Conservation (phyloP, 2,888 invertebrate species). For the Harpalus rubripes region DNA sequence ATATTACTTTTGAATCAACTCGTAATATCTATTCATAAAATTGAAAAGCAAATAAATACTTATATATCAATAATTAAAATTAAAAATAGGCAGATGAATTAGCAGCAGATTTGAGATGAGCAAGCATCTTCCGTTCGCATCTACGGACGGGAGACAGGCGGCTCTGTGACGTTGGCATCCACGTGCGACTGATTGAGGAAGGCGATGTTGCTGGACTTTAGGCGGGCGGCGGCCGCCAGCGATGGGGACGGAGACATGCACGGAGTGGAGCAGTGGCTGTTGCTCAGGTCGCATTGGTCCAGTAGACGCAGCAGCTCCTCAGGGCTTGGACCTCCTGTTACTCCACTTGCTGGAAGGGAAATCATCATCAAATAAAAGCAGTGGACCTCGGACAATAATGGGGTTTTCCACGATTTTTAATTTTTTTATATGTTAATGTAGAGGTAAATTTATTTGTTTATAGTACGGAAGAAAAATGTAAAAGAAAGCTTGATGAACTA, state of each 20-base stretch:
- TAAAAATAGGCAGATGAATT: neutral
- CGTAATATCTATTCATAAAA: slow-evolving; percentile 3
- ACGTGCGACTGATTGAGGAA: slow-evolving; percentile 80
- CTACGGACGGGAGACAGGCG: neutral
- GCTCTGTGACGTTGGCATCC: slow-evolving; percentile 17
- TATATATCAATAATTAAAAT: slow-evolving; percentile 7
- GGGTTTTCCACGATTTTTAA: too few relatives aligned
- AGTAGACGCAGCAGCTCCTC: slow-evolving; percentile 94
- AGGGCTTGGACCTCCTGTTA: slow-evolving; percentile 87
- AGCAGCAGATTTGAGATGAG: neutral
- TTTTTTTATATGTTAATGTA: too few relatives aligned
- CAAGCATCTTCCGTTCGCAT: too few relatives aligned
- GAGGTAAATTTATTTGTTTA: too few relatives aligned
- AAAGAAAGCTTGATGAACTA: too few relatives aligned
- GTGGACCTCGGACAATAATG: too few relatives aligned
- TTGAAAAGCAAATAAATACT: slow-evolving; percentile 7
- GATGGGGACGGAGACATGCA: slow-evolving; percentile 88
- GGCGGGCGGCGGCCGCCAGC: slow-evolving; percentile 78
- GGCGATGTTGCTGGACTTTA: slow-evolving; percentile 82
- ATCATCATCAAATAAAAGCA: too few relatives aligned
- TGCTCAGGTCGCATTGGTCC: slow-evolving; percentile 95
- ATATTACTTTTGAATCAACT: neutral
- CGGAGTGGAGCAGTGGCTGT: slow-evolving; percentile 87
- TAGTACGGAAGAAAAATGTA: too few relatives aligned
- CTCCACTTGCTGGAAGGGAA: slow-evolving; percentile 25